Percentiles rank a stretch among this genome's conserved stretches.
Conservation (phyloP, 64 coral and sea anemone species). For the Stichodactyla helianthus region DNA sequence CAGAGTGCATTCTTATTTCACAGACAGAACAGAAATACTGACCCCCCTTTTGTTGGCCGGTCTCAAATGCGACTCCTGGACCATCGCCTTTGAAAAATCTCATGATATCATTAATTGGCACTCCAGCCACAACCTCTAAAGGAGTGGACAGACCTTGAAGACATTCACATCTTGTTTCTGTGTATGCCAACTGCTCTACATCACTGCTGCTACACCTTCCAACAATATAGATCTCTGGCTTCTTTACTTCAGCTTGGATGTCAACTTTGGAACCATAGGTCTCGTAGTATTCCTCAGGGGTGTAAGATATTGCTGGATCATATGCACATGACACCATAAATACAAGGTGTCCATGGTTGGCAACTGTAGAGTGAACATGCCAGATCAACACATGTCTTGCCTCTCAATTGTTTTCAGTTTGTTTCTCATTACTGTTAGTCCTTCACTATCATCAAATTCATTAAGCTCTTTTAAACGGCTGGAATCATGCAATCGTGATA, state of each 20-base stretch:
- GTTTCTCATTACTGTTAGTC: slow-evolving; percentile 13
- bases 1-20: too few relatives aligned
- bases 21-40: not conserved
- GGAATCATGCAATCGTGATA: slow-evolving; percentile 17
- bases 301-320: slow-evolving; percentile 31
- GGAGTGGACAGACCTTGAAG: not conserved
- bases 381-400: slow-evolving; percentile 26
- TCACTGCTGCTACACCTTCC: slow-evolving; percentile 1
- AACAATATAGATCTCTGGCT: slow-evolving; percentile 27
- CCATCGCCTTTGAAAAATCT: not conserved
- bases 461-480: slow-evolving; percentile 17
- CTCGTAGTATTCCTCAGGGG: not conserved
- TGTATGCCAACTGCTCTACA: not conserved
- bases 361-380: slow-evolving; percentile 40
- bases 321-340: slow-evolving; percentile 19
- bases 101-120: slow-evolving; percentile 18
- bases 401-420: slow-evolving; percentile 25
- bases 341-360: slow-evolving; percentile 38
- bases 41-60: too few relatives aligned
- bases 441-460: not conserved
- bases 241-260: not conserved
- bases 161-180: slow-evolving; percentile 4
- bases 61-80: too few relatives aligned
- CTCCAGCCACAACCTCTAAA: not conserved
- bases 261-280: not conserved